A percentile compares a stretch with the other conserved stretches of the same genome.
phyloP scores from a whole-genome alignment of 2,113 vertebrate genomes.

The Balaeniceps rex region DNA sequence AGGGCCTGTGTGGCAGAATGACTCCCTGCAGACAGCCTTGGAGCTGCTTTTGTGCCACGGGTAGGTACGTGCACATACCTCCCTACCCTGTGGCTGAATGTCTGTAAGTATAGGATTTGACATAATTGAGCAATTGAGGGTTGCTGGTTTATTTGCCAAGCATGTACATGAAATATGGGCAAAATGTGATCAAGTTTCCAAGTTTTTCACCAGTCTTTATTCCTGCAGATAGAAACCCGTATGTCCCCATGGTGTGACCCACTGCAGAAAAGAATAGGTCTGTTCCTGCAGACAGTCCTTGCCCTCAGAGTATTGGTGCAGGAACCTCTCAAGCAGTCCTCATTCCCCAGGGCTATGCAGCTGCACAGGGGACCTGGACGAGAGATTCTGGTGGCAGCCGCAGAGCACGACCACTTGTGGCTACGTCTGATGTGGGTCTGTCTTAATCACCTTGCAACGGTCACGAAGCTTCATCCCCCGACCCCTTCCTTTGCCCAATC shows the following conservation, averaged over 20 bases:
- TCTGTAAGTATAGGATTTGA: background rate
- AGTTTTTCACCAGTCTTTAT: background rate
- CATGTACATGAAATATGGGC: background rate
- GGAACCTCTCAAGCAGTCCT: background rate
- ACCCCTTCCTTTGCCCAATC: background rate
- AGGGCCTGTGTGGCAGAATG: background rate
- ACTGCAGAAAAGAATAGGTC: background rate
- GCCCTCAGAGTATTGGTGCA: background rate
- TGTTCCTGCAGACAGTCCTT: background rate
- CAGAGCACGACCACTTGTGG: rapidly evolving
- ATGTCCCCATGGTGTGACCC: background rate
- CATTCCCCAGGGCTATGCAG: background rate
- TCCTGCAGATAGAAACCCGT: background rate
- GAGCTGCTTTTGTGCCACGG: background rate
- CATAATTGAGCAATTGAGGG: background rate
- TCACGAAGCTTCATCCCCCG: background rate
- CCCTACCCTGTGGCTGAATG: background rate
- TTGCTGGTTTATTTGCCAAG: background rate
- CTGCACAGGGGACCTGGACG: background rate
- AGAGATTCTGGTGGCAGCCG: background rate
- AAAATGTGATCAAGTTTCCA: background rate
- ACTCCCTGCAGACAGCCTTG: background rate
- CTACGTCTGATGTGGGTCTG: background rate
- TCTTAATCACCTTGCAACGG: background rate
- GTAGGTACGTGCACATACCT: background rate